phyloP scores from a whole-genome alignment of 2,797 vertebrate species.

The Stomatorhinus walkeri region DNA sequence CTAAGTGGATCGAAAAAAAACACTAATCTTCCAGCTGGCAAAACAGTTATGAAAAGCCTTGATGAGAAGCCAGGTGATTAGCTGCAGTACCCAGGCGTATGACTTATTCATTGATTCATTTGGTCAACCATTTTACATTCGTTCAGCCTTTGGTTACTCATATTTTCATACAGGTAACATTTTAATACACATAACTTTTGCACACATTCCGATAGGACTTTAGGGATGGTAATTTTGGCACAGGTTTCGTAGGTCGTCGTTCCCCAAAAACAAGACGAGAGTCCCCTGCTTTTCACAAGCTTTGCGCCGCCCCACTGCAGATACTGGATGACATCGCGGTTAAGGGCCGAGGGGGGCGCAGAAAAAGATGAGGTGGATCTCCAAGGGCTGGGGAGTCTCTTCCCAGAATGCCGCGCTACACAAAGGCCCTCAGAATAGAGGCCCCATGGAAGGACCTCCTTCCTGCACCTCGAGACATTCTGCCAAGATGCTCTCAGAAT shows the following conservation, averaged over 20 bases:
- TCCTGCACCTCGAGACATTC: background rate
- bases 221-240: background rate
- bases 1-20: background rate
- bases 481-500: constrained; percentile 7
- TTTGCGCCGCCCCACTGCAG: background rate
- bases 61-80: background rate
- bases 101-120: background rate
- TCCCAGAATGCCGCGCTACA: background rate
- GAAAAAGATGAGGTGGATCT: background rate
- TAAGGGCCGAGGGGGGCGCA: background rate
- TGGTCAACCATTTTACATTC: background rate
- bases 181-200: background rate
- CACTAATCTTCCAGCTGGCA: background rate
- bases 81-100: background rate
- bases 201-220: background rate
- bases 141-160: background rate
- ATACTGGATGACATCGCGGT: background rate
- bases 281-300: background rate
- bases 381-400: background rate
- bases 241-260: background rate
- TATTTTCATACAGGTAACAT: background rate
- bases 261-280: background rate
- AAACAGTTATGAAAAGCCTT: background rate
- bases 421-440: background rate
- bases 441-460: constrained; percentile 8